Evolutionary conservation across 37 sponge, comb jelly and placozoan species (phyloP), one percentile per base, ranked within the genome.

Genomic region (Theonella swinhoei): DNA sequence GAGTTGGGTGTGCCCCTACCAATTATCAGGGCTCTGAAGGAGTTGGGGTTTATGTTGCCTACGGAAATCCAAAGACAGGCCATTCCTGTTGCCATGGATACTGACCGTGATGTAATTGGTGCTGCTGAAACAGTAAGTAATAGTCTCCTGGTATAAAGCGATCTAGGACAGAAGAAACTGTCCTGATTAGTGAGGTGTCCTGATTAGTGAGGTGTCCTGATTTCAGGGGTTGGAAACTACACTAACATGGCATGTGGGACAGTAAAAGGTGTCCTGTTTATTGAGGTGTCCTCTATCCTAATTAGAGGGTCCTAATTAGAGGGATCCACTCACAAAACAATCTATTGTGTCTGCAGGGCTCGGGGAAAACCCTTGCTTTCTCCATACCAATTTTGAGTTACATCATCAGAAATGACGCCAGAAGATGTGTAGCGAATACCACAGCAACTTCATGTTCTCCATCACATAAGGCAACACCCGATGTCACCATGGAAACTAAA

Each of bases 101-200:
- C 77, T 58, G 63, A 76, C 22, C 54, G 79, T 60, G 95, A 98
- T 67, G 83, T 99, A 32, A 88, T 99, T 3, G 99, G 99, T 76
- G 99, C 99, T 43, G 97, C 99, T 36, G 99, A 99, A 63, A 99
- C 99, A 17, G 96, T 95, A 41, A 74, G 89, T 17, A n/a, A n/a
- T 78, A 19, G 0, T 1, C 3, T 22, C 29, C 29, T 75, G 61
- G 8, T 25, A 58, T 32, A 43, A 0, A n/a, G n/a, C n/a, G n/a
- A n/a, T n/a, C n/a, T n/a, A n/a, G n/a, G n/a, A n/a, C n/a, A n/a
- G n/a, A n/a, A n/a, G n/a, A n/a, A n/a, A n/a, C n/a, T n/a, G n/a
- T n/a, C n/a, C n/a, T n/a, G n/a, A n/a, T n/a, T n/a, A n/a, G n/a
- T n/a, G n/a, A n/a, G n/a, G n/a, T n/a, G n/a, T n/a, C n/a, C n/a